phyloP scores from a whole-genome alignment of 2,113 vertebrate genomes.

The Leptocoma aspasia region DNA sequence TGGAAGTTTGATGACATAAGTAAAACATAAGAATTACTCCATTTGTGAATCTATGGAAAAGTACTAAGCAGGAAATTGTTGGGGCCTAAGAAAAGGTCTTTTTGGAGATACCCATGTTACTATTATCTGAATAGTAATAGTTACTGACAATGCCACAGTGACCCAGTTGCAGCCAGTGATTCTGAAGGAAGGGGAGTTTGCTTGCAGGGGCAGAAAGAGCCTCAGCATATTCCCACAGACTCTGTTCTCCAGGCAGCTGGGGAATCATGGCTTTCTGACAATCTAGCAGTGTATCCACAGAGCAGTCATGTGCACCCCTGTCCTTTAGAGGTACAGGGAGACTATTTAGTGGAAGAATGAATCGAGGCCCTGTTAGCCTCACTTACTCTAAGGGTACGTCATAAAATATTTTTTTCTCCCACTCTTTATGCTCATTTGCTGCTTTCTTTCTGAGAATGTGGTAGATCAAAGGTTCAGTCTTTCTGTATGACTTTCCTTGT shows the following conservation, averaged over 20 bases:
- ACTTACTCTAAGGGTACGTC: not conserved
- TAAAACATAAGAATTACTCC: not conserved
- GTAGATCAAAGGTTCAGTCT: not conserved
- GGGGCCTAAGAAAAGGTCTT: not conserved
- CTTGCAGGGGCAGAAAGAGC: not conserved
- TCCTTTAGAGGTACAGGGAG: not conserved
- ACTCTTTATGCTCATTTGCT: not conserved
- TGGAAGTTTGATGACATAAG: not conserved
- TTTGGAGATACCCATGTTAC: not conserved
- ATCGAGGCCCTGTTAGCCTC: not conserved
- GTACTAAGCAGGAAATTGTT: not conserved
- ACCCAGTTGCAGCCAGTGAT: not conserved
- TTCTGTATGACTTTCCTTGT: not conserved
- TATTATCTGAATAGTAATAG: not conserved
- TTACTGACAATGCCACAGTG: not conserved
- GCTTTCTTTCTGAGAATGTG: not conserved
- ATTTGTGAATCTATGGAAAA: not conserved
- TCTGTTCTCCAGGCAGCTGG: not conserved
- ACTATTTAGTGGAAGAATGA: not conserved
- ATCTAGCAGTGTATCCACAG: no score
- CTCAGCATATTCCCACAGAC: not conserved
- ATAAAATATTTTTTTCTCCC: not conserved
- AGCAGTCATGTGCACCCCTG: fast-evolving
- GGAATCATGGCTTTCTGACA: not conserved
- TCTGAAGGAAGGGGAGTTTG: not conserved